Evolutionary conservation across 2,113 vertebrate genomes (phyloP), one percentile per base, ranked within the genome.

Genomic region (Sialia sialis): DNA sequence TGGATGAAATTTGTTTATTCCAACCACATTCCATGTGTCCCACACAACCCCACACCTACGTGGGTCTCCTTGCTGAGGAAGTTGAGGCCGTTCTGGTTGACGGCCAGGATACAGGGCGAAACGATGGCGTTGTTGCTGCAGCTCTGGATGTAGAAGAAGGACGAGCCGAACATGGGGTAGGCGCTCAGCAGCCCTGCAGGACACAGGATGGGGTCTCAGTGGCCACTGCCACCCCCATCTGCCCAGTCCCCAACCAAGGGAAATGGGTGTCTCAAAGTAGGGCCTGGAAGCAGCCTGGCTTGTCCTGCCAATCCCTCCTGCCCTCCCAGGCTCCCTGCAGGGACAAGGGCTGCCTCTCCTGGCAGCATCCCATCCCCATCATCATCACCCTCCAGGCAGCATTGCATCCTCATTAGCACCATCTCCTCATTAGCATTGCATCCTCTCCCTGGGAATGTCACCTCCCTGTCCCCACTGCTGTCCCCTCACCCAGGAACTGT

Each of bases 101-200:
- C 97, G 0, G 99, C 99, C 91, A 99, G 98, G 96, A 99, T 98
- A 92, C 99, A 99, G 7, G 99, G 99, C 0, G 99, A 98, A 4
- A 98, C 80, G 19, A 99, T 97, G 23, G 98, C 82, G 2, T 95
- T 87, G 39, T 98, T 98, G 96, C 98, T 99, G 79, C 98, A 99
- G 97, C 99, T 99, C 96, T 99, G 99, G 95, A 99, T 98, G 98
- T 99, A 99, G 98, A 99, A 99, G 98, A 99, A 99, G 62, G 99
- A 98, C 2, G 99, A 99, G 62, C 99, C 99, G 0, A 99, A 99
- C 99, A 99, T 98, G 64, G 99, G 98, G 78, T 98, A 98, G 84
- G 98, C 98, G 3, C 99, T 99, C 92, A 99, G 98, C 87, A 99
- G 98, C 69, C 99, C 99, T 99, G 93, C 0, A 1, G n/a, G 41